These are phyloP conservation scores for Sapajus apella DNA, from an alignment of 2,113 vertebrate species.

Conservation along the genomic window DNA sequence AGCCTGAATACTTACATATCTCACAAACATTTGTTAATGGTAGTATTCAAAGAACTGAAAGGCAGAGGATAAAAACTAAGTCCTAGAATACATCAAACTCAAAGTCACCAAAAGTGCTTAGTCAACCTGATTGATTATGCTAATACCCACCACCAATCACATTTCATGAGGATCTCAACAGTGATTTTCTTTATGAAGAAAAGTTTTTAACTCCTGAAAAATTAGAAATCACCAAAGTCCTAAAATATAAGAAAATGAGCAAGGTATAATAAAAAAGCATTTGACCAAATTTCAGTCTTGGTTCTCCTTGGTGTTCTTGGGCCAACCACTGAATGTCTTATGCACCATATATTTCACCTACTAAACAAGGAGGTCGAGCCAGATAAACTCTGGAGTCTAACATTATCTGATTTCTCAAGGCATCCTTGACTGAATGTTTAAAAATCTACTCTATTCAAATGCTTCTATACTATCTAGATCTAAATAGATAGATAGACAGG, in stretches of 20 bases:
- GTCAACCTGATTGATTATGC: not conserved
- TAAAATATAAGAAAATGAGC: not conserved
- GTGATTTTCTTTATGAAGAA: not conserved
- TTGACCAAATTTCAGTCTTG: not conserved
- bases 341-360: not conserved
- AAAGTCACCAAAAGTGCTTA: not conserved
- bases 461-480: not conserved
- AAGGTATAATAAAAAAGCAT: too few relatives aligned
- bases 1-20: not conserved
- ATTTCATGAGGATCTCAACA: not conserved
- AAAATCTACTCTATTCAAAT: not conserved
- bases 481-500: too few relatives aligned
- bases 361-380: not conserved
- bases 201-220: not conserved
- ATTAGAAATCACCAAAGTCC: not conserved
- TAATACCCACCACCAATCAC: not conserved
- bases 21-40: not conserved
- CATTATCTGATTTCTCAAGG: not conserved
- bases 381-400: not conserved
- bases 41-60: not conserved
- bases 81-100: not conserved
- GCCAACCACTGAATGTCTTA: not conserved
- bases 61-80: not conserved
- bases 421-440: not conserved
- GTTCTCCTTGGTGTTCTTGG: not conserved